Percentiles rank a stretch among this genome's conserved stretches.
phyloP scores from a whole-genome alignment of 37 sponge, comb jelly and placozoan genomes.

The Mnemiopsis leidyi region DNA sequence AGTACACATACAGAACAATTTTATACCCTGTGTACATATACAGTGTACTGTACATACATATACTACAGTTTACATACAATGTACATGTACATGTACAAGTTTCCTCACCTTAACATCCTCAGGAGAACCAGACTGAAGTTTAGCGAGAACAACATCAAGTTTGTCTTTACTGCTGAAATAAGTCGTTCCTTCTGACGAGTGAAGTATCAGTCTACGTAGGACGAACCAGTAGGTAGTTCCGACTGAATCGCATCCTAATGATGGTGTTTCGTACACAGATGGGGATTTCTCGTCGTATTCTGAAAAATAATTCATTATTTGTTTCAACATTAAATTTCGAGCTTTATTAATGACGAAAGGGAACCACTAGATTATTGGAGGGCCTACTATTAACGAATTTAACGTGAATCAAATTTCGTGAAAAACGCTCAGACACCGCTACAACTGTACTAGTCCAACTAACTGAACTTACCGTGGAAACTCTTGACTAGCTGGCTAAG shows the following conservation, averaged over 20 bases:
- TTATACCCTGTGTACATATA: no score
- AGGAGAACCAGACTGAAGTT: background rate
- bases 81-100: no score
- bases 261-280: background rate
- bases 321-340: no score
- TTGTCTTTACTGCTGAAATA: constrained; percentile 61
- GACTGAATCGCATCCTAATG: background rate
- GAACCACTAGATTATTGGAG: background rate
- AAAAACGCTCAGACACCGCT: no score
- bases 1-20: no score
- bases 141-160: background rate
- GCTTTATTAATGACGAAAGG: background rate
- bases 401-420: no score
- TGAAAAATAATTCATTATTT: no score
- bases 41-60: no score
- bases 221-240: constrained; percentile 29
- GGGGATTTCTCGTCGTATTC: background rate
- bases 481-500: background rate
- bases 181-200: background rate
- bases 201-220: background rate
- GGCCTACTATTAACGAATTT: background rate
- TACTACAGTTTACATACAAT: no score
- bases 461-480: background rate
- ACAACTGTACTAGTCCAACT: no score
- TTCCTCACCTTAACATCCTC: background rate